These are phyloP conservation scores for Apus apus DNA, from an alignment of 2,113 vertebrate genomes.

Conservation along the genomic window DNA sequence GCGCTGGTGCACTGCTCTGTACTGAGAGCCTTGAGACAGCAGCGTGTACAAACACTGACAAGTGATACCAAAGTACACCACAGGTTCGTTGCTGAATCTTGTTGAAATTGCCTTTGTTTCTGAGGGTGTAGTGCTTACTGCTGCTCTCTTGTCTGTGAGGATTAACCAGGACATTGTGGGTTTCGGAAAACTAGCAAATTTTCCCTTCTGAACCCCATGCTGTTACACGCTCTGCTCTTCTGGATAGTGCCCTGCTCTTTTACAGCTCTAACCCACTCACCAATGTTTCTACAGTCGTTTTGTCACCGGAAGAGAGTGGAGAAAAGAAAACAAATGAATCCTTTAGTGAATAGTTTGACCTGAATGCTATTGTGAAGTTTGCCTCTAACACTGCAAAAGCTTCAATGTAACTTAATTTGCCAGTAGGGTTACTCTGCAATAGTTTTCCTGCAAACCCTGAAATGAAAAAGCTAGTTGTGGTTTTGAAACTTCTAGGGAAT, in stretches of 20 bases:
- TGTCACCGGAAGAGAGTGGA: not conserved
- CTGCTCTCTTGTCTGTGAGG: not conserved
- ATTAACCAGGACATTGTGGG: not conserved
- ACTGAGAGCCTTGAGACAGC: not conserved
- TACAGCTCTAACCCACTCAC: not conserved
- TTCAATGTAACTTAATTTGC: not conserved
- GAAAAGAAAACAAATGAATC: not conserved
- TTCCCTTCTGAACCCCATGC: not conserved
- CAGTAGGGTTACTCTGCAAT: not conserved
- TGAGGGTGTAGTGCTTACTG: not conserved
- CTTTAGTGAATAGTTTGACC: not conserved
- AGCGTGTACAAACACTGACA: not conserved
- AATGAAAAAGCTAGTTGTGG: not conserved
- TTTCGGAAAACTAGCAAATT: not conserved
- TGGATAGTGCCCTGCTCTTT: not conserved
- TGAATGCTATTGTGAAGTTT: not conserved
- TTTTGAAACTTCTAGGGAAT: not conserved
- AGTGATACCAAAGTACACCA: not conserved
- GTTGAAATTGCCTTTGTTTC: conserved; percentile 19
- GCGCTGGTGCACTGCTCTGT: not conserved
- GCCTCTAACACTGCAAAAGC: not conserved
- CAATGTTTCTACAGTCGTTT: not conserved
- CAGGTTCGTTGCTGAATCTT: not conserved
- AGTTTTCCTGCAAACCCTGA: not conserved
- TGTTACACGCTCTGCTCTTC: not conserved